Evolutionary conservation across 2,888 invertebrate genomes (phyloP).

Genomic region (Volucella bombylans): DNA sequence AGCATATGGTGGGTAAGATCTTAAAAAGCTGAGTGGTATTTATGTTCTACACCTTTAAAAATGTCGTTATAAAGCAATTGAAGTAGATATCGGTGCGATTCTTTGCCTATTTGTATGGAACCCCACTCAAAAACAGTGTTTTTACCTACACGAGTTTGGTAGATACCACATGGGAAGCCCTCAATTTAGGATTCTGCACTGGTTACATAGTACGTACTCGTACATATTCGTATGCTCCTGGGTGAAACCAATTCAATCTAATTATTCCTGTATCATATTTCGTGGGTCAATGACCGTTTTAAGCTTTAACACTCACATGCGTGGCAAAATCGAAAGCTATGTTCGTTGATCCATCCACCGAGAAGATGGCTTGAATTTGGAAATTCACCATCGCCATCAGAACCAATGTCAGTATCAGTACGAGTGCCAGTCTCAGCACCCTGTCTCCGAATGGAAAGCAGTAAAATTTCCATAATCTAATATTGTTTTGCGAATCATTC

Average conservation of each 20-base stretch:
- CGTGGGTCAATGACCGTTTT: conserved; percentile 55
- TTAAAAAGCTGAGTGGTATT: too few species aligned
- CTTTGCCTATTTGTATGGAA: too few species aligned
- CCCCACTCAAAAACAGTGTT: too few species aligned
- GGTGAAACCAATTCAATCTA: conserved; percentile 50
- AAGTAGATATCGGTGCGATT: too few species aligned
- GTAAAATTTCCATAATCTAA: conserved; percentile 74
- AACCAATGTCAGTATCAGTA: not conserved
- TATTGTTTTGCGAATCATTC: conserved; percentile 73
- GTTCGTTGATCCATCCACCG: conserved; percentile 35
- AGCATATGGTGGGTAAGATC: too few species aligned
- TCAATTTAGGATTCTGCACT: too few species aligned
- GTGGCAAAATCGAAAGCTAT: conserved; percentile 65
- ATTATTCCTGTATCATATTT: conserved; percentile 61
- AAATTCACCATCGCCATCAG: conserved; percentile 17
- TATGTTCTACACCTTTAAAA: too few species aligned
- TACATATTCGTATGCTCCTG: not conserved
- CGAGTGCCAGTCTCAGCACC: conserved; percentile 5
- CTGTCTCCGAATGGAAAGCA: conserved; percentile 59
- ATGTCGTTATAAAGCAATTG: too few species aligned
- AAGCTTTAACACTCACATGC: conserved; percentile 41
- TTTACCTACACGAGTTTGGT: too few species aligned
- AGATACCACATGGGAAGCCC: too few species aligned
- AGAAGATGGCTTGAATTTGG: conserved; percentile 32
- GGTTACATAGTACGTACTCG: too few species aligned